Percentiles rank a stretch among this genome's conserved stretches.
Conservation (phyloP, 2,888 invertebrate genomes). For the Campoletis raptor region DNA sequence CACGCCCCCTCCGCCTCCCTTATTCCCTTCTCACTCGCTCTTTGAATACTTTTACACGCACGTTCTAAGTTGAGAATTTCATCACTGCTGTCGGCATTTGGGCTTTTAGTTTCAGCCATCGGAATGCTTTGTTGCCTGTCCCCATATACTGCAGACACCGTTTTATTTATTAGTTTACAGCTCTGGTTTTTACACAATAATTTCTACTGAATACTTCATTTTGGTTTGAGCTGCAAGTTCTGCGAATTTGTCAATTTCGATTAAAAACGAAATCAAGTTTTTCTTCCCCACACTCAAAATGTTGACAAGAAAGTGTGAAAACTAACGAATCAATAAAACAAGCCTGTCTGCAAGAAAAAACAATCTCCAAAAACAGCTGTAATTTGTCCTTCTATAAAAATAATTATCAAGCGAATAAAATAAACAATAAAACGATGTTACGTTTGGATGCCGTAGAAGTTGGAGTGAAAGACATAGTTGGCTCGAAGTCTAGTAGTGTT, state of each 20-base stretch:
- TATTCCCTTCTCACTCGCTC: neutral
- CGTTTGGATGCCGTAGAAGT: neutral
- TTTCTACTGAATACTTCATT: neutral
- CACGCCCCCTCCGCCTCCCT: neutral
- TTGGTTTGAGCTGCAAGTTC: no score
- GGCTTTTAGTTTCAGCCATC: neutral
- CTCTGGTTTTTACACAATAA: neutral
- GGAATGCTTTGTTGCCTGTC: conserved; percentile 9
- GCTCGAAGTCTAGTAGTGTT: neutral
- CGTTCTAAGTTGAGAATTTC: neutral
- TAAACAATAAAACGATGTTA: neutral
- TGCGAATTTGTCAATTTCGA: no score
- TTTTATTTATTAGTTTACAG: neutral
- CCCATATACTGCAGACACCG: neutral
- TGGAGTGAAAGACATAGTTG: conserved; percentile 23
- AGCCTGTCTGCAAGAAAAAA: no score
- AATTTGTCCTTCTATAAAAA: neutral
- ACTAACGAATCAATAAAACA: no score
- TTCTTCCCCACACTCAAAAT: no score
- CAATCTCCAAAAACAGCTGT: no score
- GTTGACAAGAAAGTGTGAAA: no score
- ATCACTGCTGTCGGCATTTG: conserved; percentile 4
- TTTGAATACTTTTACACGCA: neutral
- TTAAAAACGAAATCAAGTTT: no score
- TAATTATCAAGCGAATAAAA: neutral